A percentile compares a stretch with the other conserved stretches of the same genome.
phyloP scores from a whole-genome alignment of 2,113 vertebrate species.

The Morone chrysops region DNA sequence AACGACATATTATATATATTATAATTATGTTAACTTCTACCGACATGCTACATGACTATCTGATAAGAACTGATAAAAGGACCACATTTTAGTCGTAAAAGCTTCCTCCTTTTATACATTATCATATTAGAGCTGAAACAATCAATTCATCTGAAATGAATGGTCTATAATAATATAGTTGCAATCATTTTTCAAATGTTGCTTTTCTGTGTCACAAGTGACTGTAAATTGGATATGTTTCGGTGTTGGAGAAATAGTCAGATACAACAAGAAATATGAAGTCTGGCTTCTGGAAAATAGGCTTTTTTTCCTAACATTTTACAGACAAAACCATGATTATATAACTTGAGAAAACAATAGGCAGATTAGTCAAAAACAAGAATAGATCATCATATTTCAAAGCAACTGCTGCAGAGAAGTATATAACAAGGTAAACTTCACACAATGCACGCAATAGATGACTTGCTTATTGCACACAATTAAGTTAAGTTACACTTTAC shows the following conservation, averaged over 20 bases:
- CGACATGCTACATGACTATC: not conserved
- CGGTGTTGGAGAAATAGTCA: not conserved
- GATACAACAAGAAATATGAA: not conserved
- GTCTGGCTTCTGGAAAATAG: not conserved
- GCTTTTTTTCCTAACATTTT: not conserved
- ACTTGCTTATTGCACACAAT: not conserved
- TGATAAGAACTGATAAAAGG: not conserved
- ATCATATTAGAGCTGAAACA: not conserved
- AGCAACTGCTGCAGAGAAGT: not conserved
- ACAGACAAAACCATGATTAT: not conserved
- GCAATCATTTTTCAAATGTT: not conserved
- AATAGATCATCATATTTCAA: not conserved
- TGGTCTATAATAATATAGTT: too few species aligned
- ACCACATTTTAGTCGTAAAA: not conserved
- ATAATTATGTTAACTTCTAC: not conserved
- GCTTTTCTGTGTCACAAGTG: not conserved
- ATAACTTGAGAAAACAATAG: not conserved
- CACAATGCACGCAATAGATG: too few species aligned
- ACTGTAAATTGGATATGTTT: not conserved
- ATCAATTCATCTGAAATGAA: not conserved
- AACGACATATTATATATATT: not conserved
- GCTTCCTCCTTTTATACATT: not conserved
- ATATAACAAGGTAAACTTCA: not conserved
- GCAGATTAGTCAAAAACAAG: not conserved
- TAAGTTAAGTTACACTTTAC: not conserved